A percentile compares a stretch with the other conserved stretches of the same genome.
Evolutionary conservation across 2,113 vertebrate species (phyloP).

Genomic region (Halcyon senegalensis): DNA sequence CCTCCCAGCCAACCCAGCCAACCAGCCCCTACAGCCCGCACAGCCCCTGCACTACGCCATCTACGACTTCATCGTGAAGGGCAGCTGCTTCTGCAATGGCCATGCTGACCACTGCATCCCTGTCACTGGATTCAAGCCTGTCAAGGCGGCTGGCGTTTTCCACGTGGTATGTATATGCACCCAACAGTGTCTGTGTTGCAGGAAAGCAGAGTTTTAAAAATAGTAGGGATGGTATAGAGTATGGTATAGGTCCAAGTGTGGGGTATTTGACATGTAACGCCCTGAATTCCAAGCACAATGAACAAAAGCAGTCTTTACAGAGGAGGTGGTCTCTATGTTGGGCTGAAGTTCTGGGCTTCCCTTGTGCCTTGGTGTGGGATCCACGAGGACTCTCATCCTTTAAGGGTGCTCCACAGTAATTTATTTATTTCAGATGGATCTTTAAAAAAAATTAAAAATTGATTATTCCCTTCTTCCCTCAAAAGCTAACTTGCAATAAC

Average conservation of each 20-base stretch:
- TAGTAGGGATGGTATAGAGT: accelerated
- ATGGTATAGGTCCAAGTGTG: neutral
- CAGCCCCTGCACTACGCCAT: slow-evolving; percentile 84
- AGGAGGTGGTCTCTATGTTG: neutral
- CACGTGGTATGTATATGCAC: slow-evolving; percentile 80
- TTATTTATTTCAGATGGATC: neutral
- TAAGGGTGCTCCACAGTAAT: neutral
- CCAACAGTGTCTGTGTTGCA: accelerated
- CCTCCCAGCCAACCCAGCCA: slow-evolving; percentile 47
- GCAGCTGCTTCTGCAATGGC: slow-evolving; percentile 96
- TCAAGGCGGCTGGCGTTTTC: slow-evolving; percentile 75
- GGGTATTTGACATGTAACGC: accelerated
- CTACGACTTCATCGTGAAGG: slow-evolving; percentile 95
- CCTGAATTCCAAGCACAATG: neutral
- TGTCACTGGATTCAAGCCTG: slow-evolving; percentile 78
- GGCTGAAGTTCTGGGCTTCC: neutral
- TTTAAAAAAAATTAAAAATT: neutral
- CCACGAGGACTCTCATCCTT: neutral
- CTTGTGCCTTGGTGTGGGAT: neutral
- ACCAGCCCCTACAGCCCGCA: neutral
- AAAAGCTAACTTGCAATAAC: neutral
- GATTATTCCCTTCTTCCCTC: neutral
- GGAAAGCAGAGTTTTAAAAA: neutral
- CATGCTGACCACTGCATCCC: slow-evolving; percentile 91
- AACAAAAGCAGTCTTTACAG: neutral